Evolutionary conservation across 2,113 vertebrate genomes (phyloP), one percentile per base, ranked within the genome.

Genomic region (Rhinichthys klamathensis): DNA sequence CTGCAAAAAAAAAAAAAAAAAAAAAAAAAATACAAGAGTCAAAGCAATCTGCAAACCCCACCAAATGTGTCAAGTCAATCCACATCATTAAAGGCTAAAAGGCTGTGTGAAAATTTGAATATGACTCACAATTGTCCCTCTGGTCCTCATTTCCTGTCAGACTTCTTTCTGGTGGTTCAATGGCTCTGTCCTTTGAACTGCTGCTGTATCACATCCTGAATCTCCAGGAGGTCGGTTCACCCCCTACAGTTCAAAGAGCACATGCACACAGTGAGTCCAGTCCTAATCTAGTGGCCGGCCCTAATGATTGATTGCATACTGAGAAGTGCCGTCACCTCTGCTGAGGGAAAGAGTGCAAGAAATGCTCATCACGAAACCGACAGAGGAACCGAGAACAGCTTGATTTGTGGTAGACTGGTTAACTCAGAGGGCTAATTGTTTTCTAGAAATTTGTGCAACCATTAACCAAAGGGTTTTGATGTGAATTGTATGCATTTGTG

Each of bases 251-350:
- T 80, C n/a, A 65, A 65, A 80, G 58, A 46, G 58, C 78, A 80
- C 58, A 80, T 18, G 58, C 13, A 10, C 90, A 90, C 87, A 90
- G 86, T 91, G 88, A 91, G 92, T 61, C 7, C 83, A 86, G 84
- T 86, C 41, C 32, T 91, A 93, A 94, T 93, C 92, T 90, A 93
- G 90, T 91, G 88, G 80, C 90, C 84, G 86, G 88, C 54, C 67
- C 85, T 61, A 1, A 86, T 92, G 92, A 94, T 91, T 91, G 92
- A 93, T 92, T 91, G 92, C 92, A 91, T 91, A 88, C 89, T 80
- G 85, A 90, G 89, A 82, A 80, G 86, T 75, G 65, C 76, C 16
- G 83, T 3, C 12, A 79, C 77, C 73, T 51, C 2, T 21, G 32
- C 54, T 80, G 61, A 67, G 70, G 74, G 79, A 73, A 60, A 60